Evolutionary conservation across 2,797 vertebrate species (phyloP), one percentile per base, ranked within the genome.

Genomic region (Spea hammondii): DNA sequence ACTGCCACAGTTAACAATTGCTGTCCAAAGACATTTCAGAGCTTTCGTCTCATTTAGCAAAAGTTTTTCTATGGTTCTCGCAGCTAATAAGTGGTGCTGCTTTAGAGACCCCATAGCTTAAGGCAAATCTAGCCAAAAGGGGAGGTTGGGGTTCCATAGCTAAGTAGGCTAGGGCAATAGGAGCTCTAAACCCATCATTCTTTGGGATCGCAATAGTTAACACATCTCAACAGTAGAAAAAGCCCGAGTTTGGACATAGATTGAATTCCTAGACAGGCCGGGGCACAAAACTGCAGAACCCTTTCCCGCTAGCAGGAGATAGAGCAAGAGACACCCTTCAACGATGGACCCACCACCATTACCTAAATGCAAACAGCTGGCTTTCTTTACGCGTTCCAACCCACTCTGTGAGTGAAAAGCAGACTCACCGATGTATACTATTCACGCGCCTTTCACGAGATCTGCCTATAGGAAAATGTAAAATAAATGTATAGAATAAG

Each of bases 151-250:
- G 55, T 5, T 9, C 9, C 55, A 59, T 0, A 59, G 55, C 8
- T 59, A 17, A 17, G 14, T 4, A 7, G 14, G 6, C 12, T 57
- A 57, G 5, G 9, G 55, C 10, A 57, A 57, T 13, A 57, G 5
- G 14, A 62, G 4, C 5, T 17, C n/a, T 32, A 17, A 62, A 62
- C 32, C 5, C 9, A 17, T 62, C 59, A 17, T 49, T 17, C 13
- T 53, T 51, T 49, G 60, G 67, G 53, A 47, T 54, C 45, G 5
- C 9, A 53, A 53, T 14, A 49, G 79, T 97, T 97, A 95, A 94
- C 95, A 95, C 93, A 94, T 96, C 95, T 96, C 95, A 93, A 95
- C 95, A 95, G 95, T 95, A 96, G 94, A 95, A 95, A 94, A 95
- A 95, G 94, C 94, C 93, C 91, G 88, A 91, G 92, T 93, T 92